Evolutionary conservation across 2,113 vertebrate genomes (phyloP), one percentile per base, ranked within the genome.

Genomic region (Cricetomys ansorgei): DNA sequence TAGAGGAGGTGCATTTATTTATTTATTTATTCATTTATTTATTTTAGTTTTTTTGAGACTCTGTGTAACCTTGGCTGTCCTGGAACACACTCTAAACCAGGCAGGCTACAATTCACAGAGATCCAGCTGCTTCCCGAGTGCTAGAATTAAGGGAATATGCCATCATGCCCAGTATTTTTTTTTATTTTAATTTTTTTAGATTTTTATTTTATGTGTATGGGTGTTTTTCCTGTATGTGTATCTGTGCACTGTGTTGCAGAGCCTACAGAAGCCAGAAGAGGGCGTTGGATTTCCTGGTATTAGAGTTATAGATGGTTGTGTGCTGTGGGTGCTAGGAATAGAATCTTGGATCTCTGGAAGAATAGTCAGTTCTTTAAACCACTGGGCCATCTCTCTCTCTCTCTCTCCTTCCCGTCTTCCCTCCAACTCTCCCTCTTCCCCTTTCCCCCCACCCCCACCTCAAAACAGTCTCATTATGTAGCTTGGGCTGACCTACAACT

Each of bases 391-490:
- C 23, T 73, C 72, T 73, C 11, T 85, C 55, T 57, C 55, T 57
- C 37, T 40, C 8, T 8, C 70, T 40, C n/a, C n/a, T n/a, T 72
- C 69, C 17, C 17, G 9, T 21, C 7, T 31, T 23, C 69, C 8
- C 7, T 23, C 37, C 16, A 15, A 15, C 15, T 19, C 16, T n/a
- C 16, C 16, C 15, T n/a, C 37, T 37, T 37, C 2, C 7, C 19
- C 12, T n/a, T 21, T 37, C 6, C 7, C 2, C 7, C 1, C 37
- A 17, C 7, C 37, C 13, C 17, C 17, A 5, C 19, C 17, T 72
- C 17, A 43, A 27, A 23, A 70, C 17, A 70, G 17, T 67, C 65
- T 70, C 40, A 70, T 7, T 70, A 70, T 70, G 37, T 21, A 70
- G 69, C 34, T 70, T 70, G 37, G 12, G 16, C 69, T 70, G 31